Evolutionary conservation across 2,113 vertebrate species (phyloP), one percentile per base, ranked within the genome.

Genomic region (Merops nubicus): DNA sequence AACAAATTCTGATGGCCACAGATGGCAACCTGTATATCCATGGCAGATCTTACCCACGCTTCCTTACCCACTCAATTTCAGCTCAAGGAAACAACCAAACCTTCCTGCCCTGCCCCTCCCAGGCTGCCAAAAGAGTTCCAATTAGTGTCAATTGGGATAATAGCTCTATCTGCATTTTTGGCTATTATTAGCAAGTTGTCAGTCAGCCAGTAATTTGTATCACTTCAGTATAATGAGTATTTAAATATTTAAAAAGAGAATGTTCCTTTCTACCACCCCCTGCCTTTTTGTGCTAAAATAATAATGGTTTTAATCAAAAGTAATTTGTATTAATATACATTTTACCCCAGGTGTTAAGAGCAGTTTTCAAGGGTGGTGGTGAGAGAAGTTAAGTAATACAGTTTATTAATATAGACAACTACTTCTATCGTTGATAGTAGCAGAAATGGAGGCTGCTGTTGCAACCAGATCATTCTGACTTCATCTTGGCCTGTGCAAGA

Each of bases 121-220:
- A 77, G 92, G 85, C 88, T 94, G 93, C 95, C 96, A 91, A 85
- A 96, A 84, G 63, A 93, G 72, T 90, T 94, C 59, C 92, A 97
- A 96, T 95, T 97, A 94, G 75, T 47, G 75, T 93, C 94, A 94
- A 90, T 96, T 96, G 92, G 77, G 79, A 96, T 96, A 95, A 97
- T 91, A 60, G 63, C 63, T 90, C 88, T 74, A 96, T 96, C 90
- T 95, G 96, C 95, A 94, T 97, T 93, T 97, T 93, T 28, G 83
- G 88, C 75, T 96, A 95, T 95, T 96, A 92, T 95, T 96, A 96
- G 96, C 90, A 93, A 92, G 92, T 91, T 95, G 95, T 95, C 96
- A 96, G 92, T 96, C 96, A 97, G 93, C 47, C 76, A 88, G 90
- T 86, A 96, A 97, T 97, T 96, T 96, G 75, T 95, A 96, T 86